Conservation (phyloP, 2,113 vertebrate species). For the Rhizomys pruinosus region DNA sequence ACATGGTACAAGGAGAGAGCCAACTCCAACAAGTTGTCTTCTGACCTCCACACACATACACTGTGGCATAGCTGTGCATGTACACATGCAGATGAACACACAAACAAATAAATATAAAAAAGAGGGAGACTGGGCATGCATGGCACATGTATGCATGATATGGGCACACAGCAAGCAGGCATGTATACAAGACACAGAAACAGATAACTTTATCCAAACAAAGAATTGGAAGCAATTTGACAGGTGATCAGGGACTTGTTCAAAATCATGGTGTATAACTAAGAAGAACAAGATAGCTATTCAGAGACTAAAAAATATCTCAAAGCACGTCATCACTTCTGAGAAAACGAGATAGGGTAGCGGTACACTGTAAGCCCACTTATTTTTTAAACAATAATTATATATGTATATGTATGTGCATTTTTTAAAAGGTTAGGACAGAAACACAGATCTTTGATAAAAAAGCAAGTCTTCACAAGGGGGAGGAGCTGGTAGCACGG, state of each 20-base stretch:
- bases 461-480: neutral
- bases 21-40: too few species aligned
- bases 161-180: neutral
- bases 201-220: neutral
- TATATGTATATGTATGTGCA: slow-evolving; percentile 15
- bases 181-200: neutral
- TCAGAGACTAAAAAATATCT: neutral
- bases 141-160: neutral
- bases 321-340: neutral
- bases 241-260: neutral
- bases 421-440: slow-evolving; percentile 62
- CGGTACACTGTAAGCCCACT: neutral
- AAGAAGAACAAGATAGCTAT: neutral
- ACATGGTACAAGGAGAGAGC: too few species aligned
- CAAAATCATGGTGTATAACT: neutral
- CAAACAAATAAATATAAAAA: neutral
- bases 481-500: neutral
- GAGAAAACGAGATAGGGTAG: slow-evolving; percentile 5
- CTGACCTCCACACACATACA: too few species aligned
- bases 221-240: neutral
- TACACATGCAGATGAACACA: too few species aligned
- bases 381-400: slow-evolving; percentile 48
- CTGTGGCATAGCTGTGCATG: too few species aligned
- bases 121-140: neutral
- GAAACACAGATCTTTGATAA: slow-evolving; percentile 42